A percentile compares a stretch with the other conserved stretches of the same genome.
phyloP scores from a whole-genome alignment of 1,140 invertebrate genomes.

The Mamestra configurata region DNA sequence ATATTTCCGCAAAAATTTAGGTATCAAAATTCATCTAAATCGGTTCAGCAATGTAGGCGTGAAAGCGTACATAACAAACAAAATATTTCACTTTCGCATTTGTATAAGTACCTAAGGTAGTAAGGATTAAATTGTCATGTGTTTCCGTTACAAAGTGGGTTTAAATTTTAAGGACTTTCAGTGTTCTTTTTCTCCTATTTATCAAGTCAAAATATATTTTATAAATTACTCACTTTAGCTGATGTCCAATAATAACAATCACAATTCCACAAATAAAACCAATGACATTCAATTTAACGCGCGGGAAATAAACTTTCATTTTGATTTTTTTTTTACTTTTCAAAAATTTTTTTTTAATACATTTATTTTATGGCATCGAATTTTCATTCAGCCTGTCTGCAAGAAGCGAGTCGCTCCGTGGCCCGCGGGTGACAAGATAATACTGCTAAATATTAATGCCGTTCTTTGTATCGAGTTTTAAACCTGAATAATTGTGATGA shows the following conservation, averaged over 20 bases:
- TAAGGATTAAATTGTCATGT: too few species aligned
- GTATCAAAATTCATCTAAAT: too few species aligned
- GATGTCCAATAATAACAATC: constrained; percentile 6
- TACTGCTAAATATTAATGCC: constrained; percentile 6
- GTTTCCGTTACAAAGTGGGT: too few species aligned
- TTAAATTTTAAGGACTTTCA: too few species aligned
- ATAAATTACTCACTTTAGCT: not conserved
- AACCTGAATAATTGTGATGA: not conserved
- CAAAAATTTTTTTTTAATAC: not conserved
- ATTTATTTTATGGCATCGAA: not conserved
- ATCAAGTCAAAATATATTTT: not conserved
- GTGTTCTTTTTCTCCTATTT: not conserved
- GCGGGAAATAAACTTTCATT: constrained; percentile 1
- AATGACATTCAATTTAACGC: not conserved
- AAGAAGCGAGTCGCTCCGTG: not conserved
- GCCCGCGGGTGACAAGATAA: not conserved
- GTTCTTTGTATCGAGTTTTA: not conserved
- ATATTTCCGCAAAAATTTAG: too few species aligned
- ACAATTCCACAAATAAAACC: not conserved
- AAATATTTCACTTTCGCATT: too few species aligned
- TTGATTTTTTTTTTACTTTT: not conserved
- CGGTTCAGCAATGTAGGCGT: too few species aligned
- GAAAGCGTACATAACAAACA: too few species aligned
- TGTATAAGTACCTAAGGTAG: too few species aligned
- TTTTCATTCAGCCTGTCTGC: not conserved